Percentiles rank a stretch among this genome's conserved stretches.
Conservation (phyloP, 1,140 invertebrate genomes). For the Ceratosolen fusciceps region DNA sequence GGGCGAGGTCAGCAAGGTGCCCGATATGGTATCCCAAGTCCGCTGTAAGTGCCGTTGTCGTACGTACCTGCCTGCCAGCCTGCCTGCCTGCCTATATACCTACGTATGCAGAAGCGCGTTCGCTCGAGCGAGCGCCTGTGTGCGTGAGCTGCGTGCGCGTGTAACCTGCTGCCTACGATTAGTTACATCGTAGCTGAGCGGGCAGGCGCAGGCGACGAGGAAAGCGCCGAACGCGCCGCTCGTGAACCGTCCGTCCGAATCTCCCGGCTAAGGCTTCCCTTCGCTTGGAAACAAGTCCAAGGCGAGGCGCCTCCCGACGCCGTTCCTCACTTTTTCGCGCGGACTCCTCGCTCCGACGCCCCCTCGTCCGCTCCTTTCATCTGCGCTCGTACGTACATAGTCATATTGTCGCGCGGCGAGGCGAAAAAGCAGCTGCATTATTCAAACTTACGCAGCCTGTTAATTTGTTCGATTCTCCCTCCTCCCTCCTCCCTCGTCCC, state of each 20-base stretch:
- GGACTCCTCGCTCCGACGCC: too few species aligned
- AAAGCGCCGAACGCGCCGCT: neutral
- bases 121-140: too few species aligned
- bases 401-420: neutral
- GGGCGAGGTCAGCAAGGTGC: slow-evolving; percentile 71
- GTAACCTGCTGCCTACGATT: slow-evolving; percentile 63
- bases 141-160: too few species aligned
- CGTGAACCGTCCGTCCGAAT: slow-evolving; percentile 11
- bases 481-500: too few species aligned
- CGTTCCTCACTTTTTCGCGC: slow-evolving; percentile 28
- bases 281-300: slow-evolving; percentile 21
- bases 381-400: too few species aligned
- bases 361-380: too few species aligned
- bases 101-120: too few species aligned
- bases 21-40: slow-evolving; percentile 70
- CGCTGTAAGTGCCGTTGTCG: slow-evolving; percentile 65
- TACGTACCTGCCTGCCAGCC: slow-evolving; percentile 22
- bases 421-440: neutral
- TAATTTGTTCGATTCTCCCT: too few species aligned
- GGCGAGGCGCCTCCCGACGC: neutral
- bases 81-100: too few species aligned
- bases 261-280: neutral
- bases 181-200: slow-evolving; percentile 53
- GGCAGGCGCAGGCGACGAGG: slow-evolving; percentile 11
- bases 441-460: neutral